Evolutionary conservation across 2,797 vertebrate species (phyloP).

Genomic region (Danio albolineatus): DNA sequence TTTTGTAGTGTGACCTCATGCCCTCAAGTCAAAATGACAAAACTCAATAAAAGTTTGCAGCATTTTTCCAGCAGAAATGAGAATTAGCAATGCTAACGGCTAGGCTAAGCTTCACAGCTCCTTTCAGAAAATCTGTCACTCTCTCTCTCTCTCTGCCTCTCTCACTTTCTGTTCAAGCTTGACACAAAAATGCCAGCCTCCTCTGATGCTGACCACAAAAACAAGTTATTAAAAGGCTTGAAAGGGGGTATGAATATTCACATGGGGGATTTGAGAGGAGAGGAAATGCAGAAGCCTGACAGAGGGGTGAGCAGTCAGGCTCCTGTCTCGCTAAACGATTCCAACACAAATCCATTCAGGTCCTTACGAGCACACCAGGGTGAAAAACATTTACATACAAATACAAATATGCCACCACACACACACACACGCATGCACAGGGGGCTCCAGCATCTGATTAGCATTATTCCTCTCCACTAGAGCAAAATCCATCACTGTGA

Average conservation of each 20-base stretch:
- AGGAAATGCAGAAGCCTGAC: conserved; percentile 57
- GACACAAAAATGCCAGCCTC: conserved; percentile 32
- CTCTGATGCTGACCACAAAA: conserved; percentile 65
- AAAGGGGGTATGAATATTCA: conserved; percentile 60
- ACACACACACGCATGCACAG: conserved; percentile 66
- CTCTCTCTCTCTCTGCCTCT: not conserved
- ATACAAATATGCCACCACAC: conserved; percentile 76
- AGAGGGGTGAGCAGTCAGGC: conserved; percentile 74
- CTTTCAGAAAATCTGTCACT: conserved; percentile 47
- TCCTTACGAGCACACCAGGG: conserved; percentile 73
- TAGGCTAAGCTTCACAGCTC: conserved; percentile 36
- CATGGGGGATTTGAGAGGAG: conserved; percentile 44
- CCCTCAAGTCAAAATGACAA: not conserved
- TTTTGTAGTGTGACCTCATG: not conserved
- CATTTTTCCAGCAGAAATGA: conserved; percentile 28
- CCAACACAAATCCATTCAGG: conserved; percentile 78
- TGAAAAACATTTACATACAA: conserved; percentile 84
- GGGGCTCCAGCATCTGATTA: conserved; percentile 56
- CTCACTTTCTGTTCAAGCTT: not conserved
- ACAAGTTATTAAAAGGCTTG: conserved; percentile 52
- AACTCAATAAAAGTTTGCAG: not conserved
- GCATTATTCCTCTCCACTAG: conserved; percentile 34
- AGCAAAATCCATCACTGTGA: conserved; percentile 35
- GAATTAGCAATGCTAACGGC: not conserved
- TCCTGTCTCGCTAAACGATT: conserved; percentile 72